phyloP scores from a whole-genome alignment of 2,113 vertebrate genomes.

The Onychostoma macrolepis region DNA sequence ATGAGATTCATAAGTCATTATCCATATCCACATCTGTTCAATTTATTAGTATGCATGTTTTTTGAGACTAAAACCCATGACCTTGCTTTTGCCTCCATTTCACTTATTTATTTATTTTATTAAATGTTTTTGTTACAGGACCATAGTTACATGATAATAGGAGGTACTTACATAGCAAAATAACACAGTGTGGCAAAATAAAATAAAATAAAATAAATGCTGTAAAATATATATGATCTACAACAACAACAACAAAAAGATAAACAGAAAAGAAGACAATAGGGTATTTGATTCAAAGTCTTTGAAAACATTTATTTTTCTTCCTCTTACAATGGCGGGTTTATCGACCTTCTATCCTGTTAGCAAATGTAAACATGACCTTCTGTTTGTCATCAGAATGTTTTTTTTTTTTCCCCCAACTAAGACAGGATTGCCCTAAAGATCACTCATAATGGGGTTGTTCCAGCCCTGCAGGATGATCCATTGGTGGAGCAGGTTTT shows the following conservation, averaged over 20 bases:
- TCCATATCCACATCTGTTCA: neutral
- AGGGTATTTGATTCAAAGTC: constrained; percentile 57
- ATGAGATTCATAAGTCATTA: neutral
- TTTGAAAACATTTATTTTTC: constrained; percentile 40
- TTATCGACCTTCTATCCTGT: constrained; percentile 59
- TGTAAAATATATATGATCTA: neutral
- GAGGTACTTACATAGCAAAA: too few species aligned
- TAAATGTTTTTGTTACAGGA: too few species aligned
- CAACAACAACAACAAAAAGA: neutral
- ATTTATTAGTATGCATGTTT: neutral
- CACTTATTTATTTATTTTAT: too few species aligned
- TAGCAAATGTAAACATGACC: constrained; percentile 49
- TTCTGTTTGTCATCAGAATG: constrained; percentile 44
- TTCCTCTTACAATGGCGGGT: neutral
- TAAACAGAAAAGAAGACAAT: neutral
- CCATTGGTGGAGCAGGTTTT: constrained; percentile 20
- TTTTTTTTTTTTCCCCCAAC: constrained; percentile 48
- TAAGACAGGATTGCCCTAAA: constrained; percentile 52
- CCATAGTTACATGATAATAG: neutral
- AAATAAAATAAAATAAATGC: neutral
- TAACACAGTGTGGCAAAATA: neutral
- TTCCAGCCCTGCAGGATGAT: constrained; percentile 20
- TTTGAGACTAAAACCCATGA: neutral
- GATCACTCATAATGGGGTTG: constrained; percentile 50
- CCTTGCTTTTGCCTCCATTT: neutral